Base-by-base conservation (phyloP, 2,113 vertebrate species). In the Dicerorhinus sumatrensis region DNA sequence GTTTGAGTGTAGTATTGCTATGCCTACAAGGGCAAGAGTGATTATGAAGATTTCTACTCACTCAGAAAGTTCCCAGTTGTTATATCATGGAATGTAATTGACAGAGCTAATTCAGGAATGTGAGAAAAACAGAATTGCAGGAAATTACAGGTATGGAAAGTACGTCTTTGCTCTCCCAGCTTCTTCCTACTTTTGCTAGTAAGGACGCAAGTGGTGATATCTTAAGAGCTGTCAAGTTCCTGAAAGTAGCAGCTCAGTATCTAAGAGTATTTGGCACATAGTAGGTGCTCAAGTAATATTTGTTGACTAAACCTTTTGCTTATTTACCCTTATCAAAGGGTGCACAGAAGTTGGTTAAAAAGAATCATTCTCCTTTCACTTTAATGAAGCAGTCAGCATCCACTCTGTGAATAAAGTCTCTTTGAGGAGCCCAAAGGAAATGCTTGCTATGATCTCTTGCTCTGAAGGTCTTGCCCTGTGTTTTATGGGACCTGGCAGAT, bases 41-140 rank as follows among this genome's bases (percentile, higher is more conserved):
- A 79, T 31, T 75, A 17, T 42, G 79, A 97, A 89, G 72, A 88
- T 87, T 79, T 90, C 73, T 31, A 39, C 7, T 65, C 29, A 91
- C 10, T 89, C 23, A 76, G 18, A 95, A 96, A 97, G 36, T 63
- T 62, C 84, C 46, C 25, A 87, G 8, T 17, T 76, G 73, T 60
- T 51, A 29, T 27, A 18, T n/a, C n/a, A 3, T 86, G 16, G 25
- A 14, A 80, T 29, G 4, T 62, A 48, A 89, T 31, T 58, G 69
- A 75, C 39, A 93, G 48, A 85, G 33, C 25, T 75, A 39, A 83
- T 89, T 86, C 69, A 76, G 18, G 16, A 21, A 91, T 23, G 21
- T 63, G 54, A 12, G 46, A 48, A 23, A 33, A 14, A 10, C 51
- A 54, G 51, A 54, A 54, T 54, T 54, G 4, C 51, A 17, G 13